These are phyloP conservation scores for Myotis brandtii DNA, from an alignment of 2,113 vertebrate genomes.

Conservation along the genomic window DNA sequence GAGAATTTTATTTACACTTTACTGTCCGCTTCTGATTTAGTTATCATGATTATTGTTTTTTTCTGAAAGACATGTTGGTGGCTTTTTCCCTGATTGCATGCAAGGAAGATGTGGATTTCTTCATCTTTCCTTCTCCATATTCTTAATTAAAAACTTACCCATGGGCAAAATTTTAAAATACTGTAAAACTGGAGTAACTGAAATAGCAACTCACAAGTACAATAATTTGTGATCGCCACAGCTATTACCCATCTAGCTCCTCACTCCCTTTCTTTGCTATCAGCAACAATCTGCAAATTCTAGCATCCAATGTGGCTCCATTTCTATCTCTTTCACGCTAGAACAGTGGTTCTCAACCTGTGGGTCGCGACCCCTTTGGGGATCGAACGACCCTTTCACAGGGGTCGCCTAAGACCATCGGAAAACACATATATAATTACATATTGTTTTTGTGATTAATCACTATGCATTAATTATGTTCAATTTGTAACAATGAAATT, in stretches of 20 bases:
- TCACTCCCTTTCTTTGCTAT: not conserved
- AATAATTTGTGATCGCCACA: conserved; percentile 43
- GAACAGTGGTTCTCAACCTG: not conserved
- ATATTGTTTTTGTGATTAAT: too few relatives aligned
- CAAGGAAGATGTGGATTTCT: conserved; percentile 43
- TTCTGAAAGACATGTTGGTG: not conserved
- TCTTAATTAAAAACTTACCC: conserved; percentile 77
- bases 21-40: conserved; percentile 51
- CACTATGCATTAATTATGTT: too few relatives aligned
- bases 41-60: conserved; percentile 18
- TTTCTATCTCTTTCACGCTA: not conserved
- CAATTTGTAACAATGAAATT: too few relatives aligned
- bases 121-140: conserved; percentile 49
- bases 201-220: conserved; percentile 62
- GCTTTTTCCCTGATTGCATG: not conserved
- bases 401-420: too few relatives aligned
- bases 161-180: conserved; percentile 73
- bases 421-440: too few relatives aligned
- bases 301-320: not conserved
- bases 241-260: conserved; percentile 31
- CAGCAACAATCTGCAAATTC: not conserved
- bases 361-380: too few relatives aligned
- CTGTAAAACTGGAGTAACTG: conserved; percentile 61
- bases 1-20: conserved; percentile 48
- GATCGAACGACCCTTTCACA: too few relatives aligned